Percentiles rank a stretch among this genome's conserved stretches.
phyloP scores from a whole-genome alignment of 1,140 invertebrate genomes.

The Cyrtorhinus lividipennis region DNA sequence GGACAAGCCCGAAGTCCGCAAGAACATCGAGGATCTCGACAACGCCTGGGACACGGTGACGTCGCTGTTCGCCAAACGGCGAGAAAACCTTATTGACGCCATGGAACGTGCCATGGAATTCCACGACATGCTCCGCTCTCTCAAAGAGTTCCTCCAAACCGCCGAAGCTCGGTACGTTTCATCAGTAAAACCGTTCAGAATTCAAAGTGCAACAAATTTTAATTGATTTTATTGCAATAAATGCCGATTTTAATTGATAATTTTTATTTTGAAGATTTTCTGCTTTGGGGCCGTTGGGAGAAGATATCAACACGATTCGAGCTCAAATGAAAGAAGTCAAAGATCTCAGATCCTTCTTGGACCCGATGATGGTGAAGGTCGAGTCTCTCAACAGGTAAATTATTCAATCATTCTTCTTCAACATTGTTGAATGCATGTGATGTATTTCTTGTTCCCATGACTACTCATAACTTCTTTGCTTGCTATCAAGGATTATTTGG shows the following conservation, averaged over 20 bases:
- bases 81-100: constrained; percentile 89
- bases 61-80: constrained; percentile 76
- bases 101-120: constrained; percentile 98
- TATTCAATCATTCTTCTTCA: background rate
- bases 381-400: constrained; percentile 84
- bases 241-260: constrained; percentile 69
- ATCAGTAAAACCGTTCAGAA: background rate
- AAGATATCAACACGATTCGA: constrained; percentile 90
- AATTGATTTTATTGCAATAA: constrained; percentile 41
- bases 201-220: background rate
- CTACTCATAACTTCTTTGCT: too few relatives aligned
- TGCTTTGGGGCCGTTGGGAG: constrained; percentile 70
- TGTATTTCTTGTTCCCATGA: too few relatives aligned
- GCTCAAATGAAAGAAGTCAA: constrained; percentile 84
- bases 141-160: constrained; percentile 11
- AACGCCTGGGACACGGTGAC: constrained; percentile 88
- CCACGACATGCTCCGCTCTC: constrained; percentile 80
- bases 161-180: constrained; percentile 12
- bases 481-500: too few relatives aligned
- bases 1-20: constrained; percentile 94
- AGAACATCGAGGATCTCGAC: constrained; percentile 92
- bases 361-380: constrained; percentile 96
- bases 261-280: constrained; percentile 42
- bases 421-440: too few relatives aligned
- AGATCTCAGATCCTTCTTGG: constrained; percentile 83